Evolutionary conservation across 2,888 invertebrate species (phyloP).

Genomic region (Spicauda simplicius): DNA sequence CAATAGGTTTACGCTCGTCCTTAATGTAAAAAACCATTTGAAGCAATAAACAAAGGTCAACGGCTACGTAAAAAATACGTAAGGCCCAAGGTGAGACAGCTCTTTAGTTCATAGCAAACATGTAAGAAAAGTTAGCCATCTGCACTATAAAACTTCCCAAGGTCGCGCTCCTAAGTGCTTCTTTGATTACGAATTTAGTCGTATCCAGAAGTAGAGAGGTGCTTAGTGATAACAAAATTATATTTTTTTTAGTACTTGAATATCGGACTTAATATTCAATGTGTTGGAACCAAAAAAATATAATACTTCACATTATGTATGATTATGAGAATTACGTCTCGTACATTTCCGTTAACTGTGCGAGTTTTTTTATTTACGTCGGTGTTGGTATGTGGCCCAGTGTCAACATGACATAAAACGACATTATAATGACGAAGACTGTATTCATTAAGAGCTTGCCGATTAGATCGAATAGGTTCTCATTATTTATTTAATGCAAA

Average conservation of each 20-base stretch:
- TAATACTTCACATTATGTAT: too few species aligned
- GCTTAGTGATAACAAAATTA: too few species aligned
- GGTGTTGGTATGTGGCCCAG: neutral
- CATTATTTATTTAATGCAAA: slow-evolving; percentile 2
- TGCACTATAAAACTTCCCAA: slow-evolving; percentile 23
- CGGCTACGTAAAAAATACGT: slow-evolving; percentile 8
- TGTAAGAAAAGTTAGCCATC: slow-evolving; percentile 6
- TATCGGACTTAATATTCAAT: neutral
- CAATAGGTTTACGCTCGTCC: neutral
- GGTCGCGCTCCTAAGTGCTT: slow-evolving; percentile 14
- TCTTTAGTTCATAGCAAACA: slow-evolving; percentile 21
- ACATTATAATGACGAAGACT: slow-evolving; percentile 7
- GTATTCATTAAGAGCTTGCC: neutral
- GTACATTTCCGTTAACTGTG: neutral
- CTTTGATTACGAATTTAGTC: slow-evolving; percentile 29
- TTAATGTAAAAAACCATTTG: slow-evolving; percentile 23
- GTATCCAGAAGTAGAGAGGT: neutral
- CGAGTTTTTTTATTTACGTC: too few species aligned
- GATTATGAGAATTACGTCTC: too few species aligned
- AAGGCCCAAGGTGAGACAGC: slow-evolving; percentile 8
- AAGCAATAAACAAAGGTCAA: slow-evolving; percentile 27
- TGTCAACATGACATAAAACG: slow-evolving; percentile 1
- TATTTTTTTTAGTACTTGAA: too few species aligned
- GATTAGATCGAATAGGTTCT: neutral
- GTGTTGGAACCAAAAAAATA: neutral